Evolutionary conservation across 2,888 invertebrate genomes (phyloP).

Genomic region (Hoplodrina ambigua): DNA sequence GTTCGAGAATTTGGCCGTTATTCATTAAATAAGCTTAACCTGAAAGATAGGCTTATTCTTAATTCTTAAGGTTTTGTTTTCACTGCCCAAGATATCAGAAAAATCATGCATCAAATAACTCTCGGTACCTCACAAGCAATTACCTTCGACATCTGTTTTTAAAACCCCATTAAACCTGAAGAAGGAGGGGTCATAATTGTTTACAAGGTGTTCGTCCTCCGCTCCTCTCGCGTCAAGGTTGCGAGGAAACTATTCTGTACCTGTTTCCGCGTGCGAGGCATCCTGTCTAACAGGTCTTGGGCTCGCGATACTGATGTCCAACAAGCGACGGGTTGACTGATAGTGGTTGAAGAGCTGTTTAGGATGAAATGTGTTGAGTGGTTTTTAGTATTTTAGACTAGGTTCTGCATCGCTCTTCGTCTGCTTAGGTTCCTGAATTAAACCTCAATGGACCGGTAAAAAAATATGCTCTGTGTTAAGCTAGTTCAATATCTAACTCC

Average conservation of each 20-base stretch:
- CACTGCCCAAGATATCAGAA: neutral
- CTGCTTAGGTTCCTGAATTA: too few species aligned
- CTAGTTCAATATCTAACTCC: too few species aligned
- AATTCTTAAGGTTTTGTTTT: too few species aligned
- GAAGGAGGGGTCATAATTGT: conserved; percentile 21
- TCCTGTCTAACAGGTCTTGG: conserved; percentile 58
- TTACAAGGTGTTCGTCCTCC: conserved; percentile 51
- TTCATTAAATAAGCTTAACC: too few species aligned
- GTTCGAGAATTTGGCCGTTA: too few species aligned
- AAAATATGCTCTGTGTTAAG: too few species aligned
- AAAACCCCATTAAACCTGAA: conserved; percentile 27
- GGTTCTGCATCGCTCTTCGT: too few species aligned
- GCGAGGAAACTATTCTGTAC: conserved; percentile 59
- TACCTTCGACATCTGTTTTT: neutral
- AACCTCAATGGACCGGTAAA: too few species aligned
- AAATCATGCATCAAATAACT: neutral
- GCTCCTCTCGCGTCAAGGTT: conserved; percentile 30
- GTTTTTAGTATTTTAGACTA: too few species aligned
- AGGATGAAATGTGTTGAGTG: neutral
- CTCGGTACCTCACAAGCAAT: neutral
- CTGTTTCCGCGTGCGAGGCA: conserved; percentile 64
- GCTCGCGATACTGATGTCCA: conserved; percentile 27
- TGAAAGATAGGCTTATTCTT: too few species aligned
- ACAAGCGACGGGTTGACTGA: conserved; percentile 27
- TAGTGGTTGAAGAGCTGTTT: conserved; percentile 17